Conservation (phyloP, 2,888 invertebrate species). For the Plagiodera versicolora region DNA sequence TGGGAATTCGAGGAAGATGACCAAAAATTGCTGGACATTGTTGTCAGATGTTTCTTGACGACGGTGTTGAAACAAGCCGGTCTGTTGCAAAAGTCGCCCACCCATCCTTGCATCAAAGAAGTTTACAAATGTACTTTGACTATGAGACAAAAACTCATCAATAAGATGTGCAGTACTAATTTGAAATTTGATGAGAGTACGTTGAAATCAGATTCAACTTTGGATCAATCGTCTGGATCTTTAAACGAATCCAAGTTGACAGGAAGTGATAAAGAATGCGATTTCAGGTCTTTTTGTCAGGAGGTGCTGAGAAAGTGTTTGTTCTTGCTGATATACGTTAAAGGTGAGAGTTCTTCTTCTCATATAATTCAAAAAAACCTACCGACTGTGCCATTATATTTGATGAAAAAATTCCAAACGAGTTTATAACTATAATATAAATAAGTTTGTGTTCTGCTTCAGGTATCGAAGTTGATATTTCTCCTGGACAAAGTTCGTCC, state of each 20-base stretch:
- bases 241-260: slow-evolving; percentile 26
- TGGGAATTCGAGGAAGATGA: slow-evolving; percentile 58
- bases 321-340: slow-evolving; percentile 57
- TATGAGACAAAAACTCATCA: slow-evolving; percentile 46
- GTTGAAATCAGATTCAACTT: slow-evolving; percentile 31
- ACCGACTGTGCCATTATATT: not conserved
- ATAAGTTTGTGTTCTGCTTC: not conserved
- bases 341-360: slow-evolving; percentile 42
- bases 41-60: slow-evolving; percentile 57
- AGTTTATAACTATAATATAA: no score
- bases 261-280: slow-evolving; percentile 35
- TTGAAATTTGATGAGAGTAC: slow-evolving; percentile 31
- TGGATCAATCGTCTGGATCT: slow-evolving; percentile 22
- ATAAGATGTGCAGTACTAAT: slow-evolving; percentile 37
- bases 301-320: slow-evolving; percentile 56
- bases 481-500: slow-evolving; percentile 30
- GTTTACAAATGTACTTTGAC: slow-evolving; percentile 47
- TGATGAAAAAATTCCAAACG: not conserved
- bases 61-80: slow-evolving; percentile 60
- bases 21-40: slow-evolving; percentile 55
- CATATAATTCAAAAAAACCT: no score
- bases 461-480: slow-evolving; percentile 38
- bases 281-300: slow-evolving; percentile 50
- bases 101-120: slow-evolving; percentile 45
- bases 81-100: slow-evolving; percentile 47